Evolutionary conservation across 2,797 vertebrate species (phyloP).

Genomic region (Lepus townsendii): DNA sequence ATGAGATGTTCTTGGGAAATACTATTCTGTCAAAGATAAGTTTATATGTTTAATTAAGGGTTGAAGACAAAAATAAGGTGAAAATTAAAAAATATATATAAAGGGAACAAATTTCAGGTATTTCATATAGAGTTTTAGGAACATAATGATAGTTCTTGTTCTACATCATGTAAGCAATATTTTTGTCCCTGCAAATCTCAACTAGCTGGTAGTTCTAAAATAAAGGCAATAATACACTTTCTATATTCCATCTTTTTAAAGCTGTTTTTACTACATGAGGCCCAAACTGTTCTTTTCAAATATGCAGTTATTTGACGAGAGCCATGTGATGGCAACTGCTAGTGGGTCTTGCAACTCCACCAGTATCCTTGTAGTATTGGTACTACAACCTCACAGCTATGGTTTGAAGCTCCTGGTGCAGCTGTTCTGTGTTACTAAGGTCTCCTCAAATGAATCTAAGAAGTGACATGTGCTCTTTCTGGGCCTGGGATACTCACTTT

Average conservation of each 20-base stretch:
- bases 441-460: neutral
- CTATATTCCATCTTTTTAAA: neutral
- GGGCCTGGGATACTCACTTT: neutral
- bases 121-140: no score
- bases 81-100: neutral
- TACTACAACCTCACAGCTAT: no score
- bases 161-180: neutral
- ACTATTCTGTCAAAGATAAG: conserved; percentile 32
- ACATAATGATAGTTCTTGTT: no score
- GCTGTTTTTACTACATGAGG: neutral
- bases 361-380: neutral
- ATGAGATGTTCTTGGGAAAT: conserved; percentile 41
- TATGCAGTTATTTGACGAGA: neutral
- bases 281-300: neutral
- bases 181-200: neutral
- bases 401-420: neutral
- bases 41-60: conserved; percentile 12
- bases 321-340: neutral
- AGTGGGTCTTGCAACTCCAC: neutral
- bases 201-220: neutral
- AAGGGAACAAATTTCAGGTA: no score
- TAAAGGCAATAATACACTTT: neutral
- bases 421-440: neutral
- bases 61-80: conserved; percentile 38
- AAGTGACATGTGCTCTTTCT: neutral